Evolutionary conservation across 2,888 invertebrate species (phyloP).

Genomic region (Xestia xanthographa): DNA sequence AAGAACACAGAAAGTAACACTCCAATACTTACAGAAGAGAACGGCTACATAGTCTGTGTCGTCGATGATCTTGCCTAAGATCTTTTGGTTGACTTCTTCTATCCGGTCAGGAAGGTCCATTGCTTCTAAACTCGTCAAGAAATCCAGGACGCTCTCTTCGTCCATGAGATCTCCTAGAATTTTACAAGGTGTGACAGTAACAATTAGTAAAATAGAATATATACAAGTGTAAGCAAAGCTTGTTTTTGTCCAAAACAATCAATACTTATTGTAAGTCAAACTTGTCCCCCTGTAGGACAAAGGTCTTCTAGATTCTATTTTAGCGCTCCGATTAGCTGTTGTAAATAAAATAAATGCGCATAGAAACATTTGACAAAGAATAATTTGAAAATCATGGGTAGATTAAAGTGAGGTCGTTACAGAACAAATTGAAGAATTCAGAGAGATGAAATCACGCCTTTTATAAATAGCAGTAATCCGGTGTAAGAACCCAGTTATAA

Average conservation of each 20-base stretch:
- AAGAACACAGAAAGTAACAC: slow-evolving; percentile 73
- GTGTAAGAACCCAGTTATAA: slow-evolving; percentile 60
- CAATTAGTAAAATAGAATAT: slow-evolving; percentile 22
- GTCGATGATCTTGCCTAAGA: slow-evolving; percentile 96
- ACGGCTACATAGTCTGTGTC: slow-evolving; percentile 98
- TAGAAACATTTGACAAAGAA: slow-evolving; percentile 12
- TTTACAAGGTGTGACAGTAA: slow-evolving; percentile 35
- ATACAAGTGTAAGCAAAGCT: background rate
- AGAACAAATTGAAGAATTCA: slow-evolving; percentile 44
- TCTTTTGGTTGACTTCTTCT: slow-evolving; percentile 98
- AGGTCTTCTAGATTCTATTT: background rate
- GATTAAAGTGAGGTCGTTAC: slow-evolving; percentile 26
- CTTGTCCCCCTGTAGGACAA: background rate
- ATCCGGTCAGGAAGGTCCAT: slow-evolving; percentile 98
- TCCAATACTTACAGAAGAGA: slow-evolving; percentile 96
- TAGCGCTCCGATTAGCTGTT: background rate
- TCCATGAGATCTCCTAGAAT: slow-evolving; percentile 97
- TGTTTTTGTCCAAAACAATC: background rate
- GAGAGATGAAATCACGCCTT: slow-evolving; percentile 57
- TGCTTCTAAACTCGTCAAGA: slow-evolving; percentile 97
- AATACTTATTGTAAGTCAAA: background rate
- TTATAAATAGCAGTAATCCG: slow-evolving; percentile 63
- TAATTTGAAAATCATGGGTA: slow-evolving; percentile 24
- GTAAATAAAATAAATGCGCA: slow-evolving; percentile 11
- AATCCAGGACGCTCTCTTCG: slow-evolving; percentile 97